phyloP scores from a whole-genome alignment of 2,888 invertebrate species.

The Theretra japonica region DNA sequence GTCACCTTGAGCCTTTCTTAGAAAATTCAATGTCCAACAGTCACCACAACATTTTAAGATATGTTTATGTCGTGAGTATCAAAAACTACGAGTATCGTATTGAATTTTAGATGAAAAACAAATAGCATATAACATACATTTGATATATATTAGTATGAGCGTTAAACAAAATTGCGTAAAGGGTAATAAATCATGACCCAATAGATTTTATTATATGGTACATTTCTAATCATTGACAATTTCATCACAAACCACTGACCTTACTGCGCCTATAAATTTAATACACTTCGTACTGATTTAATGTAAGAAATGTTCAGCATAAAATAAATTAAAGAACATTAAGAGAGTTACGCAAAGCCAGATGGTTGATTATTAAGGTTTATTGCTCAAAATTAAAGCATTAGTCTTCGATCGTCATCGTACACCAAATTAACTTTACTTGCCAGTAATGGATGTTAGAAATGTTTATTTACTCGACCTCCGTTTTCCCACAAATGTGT shows the following conservation, averaged over 20 bases:
- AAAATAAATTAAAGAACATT: not conserved
- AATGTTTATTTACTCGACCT: not conserved
- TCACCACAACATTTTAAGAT: too few relatives aligned
- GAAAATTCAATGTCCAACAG: too few relatives aligned
- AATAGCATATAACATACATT: too few relatives aligned
- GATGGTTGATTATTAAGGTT: constrained; percentile 1
- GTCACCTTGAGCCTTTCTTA: too few relatives aligned
- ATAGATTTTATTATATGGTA: not conserved
- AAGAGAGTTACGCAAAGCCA: not conserved
- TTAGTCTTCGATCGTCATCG: not conserved
- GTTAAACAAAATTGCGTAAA: not conserved
- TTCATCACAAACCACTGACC: not conserved
- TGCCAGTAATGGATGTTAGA: not conserved
- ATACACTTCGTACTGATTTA: not conserved
- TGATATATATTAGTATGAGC: too few relatives aligned
- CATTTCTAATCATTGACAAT: not conserved
- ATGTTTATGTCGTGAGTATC: too few relatives aligned
- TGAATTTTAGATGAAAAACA: too few relatives aligned
- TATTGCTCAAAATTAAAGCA: not conserved
- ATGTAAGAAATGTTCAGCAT: not conserved
- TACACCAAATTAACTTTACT: not conserved
- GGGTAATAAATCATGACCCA: not conserved
- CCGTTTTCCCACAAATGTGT: not conserved
- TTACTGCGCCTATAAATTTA: not conserved
- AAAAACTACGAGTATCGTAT: too few relatives aligned